Evolutionary conservation across 2,113 vertebrate genomes (phyloP).

Genomic region (Aplodontia rufa): DNA sequence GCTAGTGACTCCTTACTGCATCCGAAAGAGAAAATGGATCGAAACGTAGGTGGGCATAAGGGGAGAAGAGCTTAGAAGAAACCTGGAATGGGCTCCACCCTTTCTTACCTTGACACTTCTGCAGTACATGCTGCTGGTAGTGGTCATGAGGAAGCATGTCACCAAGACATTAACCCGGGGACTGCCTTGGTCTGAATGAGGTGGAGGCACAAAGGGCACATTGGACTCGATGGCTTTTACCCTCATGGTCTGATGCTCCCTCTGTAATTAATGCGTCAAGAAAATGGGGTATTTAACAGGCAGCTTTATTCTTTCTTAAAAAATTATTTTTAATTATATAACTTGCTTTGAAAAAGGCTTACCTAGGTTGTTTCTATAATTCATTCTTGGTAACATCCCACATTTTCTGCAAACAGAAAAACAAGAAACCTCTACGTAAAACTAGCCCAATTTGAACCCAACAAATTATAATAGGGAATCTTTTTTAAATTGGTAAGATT

Average conservation of each 20-base stretch:
- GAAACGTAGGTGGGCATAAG: background rate
- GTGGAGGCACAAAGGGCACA: background rate
- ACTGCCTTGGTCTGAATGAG: too few relatives aligned
- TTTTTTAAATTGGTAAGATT: slow-evolving; percentile 18
- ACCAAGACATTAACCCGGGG: background rate
- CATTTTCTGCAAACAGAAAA: background rate
- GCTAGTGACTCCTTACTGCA: background rate
- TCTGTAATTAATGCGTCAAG: background rate
- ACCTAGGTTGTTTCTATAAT: background rate
- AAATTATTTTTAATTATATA: background rate
- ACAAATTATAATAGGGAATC: background rate
- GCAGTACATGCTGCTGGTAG: too few relatives aligned
- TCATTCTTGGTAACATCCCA: background rate
- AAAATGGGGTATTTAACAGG: background rate
- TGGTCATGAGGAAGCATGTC: background rate
- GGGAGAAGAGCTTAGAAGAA: background rate
- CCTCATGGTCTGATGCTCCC: background rate
- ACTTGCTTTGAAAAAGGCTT: background rate
- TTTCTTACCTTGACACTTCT: background rate
- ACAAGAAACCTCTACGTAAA: background rate
- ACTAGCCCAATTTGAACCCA: background rate
- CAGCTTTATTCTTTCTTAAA: background rate
- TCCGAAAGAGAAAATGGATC: slow-evolving; percentile 3
- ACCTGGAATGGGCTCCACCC: background rate
- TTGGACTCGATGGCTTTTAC: background rate